Evolutionary conservation across 2,113 vertebrate species (phyloP).

Genomic region (Rhinolophus ferrumequinum): DNA sequence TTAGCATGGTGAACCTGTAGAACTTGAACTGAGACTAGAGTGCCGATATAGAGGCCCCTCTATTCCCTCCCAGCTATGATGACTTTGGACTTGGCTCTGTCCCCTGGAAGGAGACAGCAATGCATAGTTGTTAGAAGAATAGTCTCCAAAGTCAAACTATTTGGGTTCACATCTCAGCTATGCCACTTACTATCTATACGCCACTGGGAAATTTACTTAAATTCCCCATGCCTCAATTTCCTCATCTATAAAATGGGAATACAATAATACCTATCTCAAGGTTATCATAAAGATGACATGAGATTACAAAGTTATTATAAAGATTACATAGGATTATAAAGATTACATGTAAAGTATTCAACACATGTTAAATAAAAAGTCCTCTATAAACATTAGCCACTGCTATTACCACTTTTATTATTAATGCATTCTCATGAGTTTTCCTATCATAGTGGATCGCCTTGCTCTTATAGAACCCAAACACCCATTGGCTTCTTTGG

Average conservation of each 20-base stretch:
- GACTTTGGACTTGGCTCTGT: neutral
- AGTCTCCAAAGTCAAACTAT: too few relatives aligned
- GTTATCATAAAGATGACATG: neutral
- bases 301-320: neutral
- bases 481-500: neutral
- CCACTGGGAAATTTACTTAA: too few relatives aligned
- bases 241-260: too few relatives aligned
- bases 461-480: neutral
- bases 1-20: neutral
- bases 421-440: neutral
- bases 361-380: neutral
- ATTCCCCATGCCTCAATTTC: too few relatives aligned
- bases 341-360: neutral
- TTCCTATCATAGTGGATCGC: neutral
- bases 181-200: too few relatives aligned
- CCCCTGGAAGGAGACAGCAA: neutral
- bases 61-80: neutral
- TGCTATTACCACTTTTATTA: neutral
- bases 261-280: neutral
- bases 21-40: neutral
- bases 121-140: too few relatives aligned
- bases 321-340: neutral
- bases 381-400: neutral
- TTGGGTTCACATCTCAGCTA: too few relatives aligned
- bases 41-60: neutral